These are phyloP conservation scores for Lepus americanus DNA, from an alignment of 2,113 vertebrate species.

Conservation along the genomic window DNA sequence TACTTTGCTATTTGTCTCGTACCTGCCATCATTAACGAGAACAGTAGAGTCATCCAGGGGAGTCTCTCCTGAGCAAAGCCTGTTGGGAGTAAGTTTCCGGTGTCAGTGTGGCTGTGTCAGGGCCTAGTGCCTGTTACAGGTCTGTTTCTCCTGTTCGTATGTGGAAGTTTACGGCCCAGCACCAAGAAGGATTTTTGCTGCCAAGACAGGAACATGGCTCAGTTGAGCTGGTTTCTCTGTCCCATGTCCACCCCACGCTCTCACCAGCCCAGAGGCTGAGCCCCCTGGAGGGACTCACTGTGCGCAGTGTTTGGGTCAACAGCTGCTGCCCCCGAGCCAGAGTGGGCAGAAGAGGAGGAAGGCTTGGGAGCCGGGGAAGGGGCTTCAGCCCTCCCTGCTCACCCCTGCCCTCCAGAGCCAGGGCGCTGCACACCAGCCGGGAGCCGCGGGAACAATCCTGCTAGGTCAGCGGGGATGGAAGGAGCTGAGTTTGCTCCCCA, in stretches of 20 bases:
- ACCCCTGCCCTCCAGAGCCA: not conserved
- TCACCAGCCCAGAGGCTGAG: not conserved
- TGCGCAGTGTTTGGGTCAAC: not conserved
- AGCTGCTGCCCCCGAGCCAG: not conserved
- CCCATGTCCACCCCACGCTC: not conserved
- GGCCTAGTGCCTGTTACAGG: not conserved
- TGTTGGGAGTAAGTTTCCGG: not conserved
- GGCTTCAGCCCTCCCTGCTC: not conserved
- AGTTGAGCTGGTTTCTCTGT: not conserved
- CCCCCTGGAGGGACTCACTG: not conserved
- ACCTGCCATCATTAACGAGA: no score
- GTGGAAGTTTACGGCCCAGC: not conserved
- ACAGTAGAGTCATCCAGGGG: not conserved
- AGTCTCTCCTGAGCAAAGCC: not conserved
- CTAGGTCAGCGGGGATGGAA: not conserved
- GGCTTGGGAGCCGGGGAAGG: rapidly evolving
- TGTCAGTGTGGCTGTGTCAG: not conserved
- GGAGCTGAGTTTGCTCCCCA: not conserved
- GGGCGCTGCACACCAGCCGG: not conserved
- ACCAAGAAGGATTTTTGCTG: not conserved
- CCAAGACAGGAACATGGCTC: not conserved
- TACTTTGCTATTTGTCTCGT: not conserved
- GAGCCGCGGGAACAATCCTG: not conserved
- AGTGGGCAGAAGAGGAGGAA: not conserved
- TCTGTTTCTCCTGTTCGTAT: not conserved